These are phyloP conservation scores for Scomberomorus guttatus DNA, from an alignment of 2,797 vertebrate genomes.

Conservation along the genomic window DNA sequence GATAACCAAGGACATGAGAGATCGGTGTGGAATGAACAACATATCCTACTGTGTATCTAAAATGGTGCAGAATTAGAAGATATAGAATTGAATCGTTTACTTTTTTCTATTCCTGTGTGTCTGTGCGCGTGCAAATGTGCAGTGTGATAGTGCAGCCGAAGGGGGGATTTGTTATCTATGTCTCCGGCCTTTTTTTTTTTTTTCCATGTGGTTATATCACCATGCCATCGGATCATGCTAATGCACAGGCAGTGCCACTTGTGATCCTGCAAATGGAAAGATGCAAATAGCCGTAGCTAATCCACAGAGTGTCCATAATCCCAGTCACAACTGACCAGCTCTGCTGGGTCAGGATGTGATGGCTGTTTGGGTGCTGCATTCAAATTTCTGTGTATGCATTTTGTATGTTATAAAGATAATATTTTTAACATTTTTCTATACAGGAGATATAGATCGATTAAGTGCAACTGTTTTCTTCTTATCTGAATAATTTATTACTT, in stretches of 20 bases:
- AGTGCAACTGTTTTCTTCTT: conserved; percentile 36
- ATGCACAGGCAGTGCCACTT: conserved; percentile 46
- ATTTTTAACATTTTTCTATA: not conserved
- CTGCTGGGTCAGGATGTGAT: conserved; percentile 41
- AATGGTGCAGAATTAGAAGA: conserved; percentile 2
- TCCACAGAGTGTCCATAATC: conserved; percentile 71
- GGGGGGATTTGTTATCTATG: conserved; percentile 28
- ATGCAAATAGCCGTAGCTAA: conserved; percentile 65
- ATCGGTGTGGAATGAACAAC: not conserved
- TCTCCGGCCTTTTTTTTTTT: conserved; percentile 31
- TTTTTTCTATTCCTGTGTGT: conserved; percentile 1
- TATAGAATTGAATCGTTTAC: conserved; percentile 10
- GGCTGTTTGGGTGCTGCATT: conserved; percentile 17
- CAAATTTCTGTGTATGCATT: conserved; percentile 1
- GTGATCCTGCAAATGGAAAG: conserved; percentile 62
- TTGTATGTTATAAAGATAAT: not conserved
- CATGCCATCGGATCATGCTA: conserved; percentile 55
- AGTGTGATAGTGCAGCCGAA: conserved; percentile 7
- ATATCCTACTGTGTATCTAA: not conserved
- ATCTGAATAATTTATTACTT: conserved; percentile 32
- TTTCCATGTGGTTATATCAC: conserved; percentile 50
- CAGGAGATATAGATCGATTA: not conserved
- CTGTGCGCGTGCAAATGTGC: conserved; percentile 21
- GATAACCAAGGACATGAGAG: not conserved
- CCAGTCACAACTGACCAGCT: conserved; percentile 53